phyloP scores from a whole-genome alignment of 2,113 vertebrate species.

The Petroica traversi region DNA sequence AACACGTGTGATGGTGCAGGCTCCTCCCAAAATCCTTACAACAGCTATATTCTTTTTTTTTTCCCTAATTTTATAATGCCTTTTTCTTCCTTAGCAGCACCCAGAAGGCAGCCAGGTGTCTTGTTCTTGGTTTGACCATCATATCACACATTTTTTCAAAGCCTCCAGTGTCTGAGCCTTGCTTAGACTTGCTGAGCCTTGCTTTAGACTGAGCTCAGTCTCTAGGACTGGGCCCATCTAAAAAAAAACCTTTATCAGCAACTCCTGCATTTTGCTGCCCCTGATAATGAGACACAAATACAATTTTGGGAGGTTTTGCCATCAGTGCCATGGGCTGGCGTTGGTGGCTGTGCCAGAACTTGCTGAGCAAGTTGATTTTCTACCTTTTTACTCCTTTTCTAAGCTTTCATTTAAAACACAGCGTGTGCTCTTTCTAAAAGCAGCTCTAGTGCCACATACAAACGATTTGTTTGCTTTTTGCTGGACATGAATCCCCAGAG shows the following conservation, averaged over 20 bases:
- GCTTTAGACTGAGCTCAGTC: too few species aligned
- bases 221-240: background rate
- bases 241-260: background rate
- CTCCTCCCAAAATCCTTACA: background rate
- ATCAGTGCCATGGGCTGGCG: background rate
- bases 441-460: background rate
- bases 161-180: background rate
- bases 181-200: background rate
- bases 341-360: background rate
- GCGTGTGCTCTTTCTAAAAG: background rate
- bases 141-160: background rate
- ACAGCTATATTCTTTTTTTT: background rate
- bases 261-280: background rate
- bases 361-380: background rate
- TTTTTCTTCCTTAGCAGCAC: background rate
- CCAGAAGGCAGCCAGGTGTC: background rate
- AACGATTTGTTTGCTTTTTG: background rate
- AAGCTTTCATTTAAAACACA: background rate
- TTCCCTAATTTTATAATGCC: background rate
- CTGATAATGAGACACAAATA: background rate
- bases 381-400: background rate
- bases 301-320: background rate
- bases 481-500: background rate
- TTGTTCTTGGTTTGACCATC: background rate
- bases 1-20: rapidly evolving